Percentiles rank a stretch among this genome's conserved stretches.
These are phyloP conservation scores for Phlogophora meticulosa DNA, from an alignment of 2,888 invertebrate species.

Conservation along the genomic window DNA sequence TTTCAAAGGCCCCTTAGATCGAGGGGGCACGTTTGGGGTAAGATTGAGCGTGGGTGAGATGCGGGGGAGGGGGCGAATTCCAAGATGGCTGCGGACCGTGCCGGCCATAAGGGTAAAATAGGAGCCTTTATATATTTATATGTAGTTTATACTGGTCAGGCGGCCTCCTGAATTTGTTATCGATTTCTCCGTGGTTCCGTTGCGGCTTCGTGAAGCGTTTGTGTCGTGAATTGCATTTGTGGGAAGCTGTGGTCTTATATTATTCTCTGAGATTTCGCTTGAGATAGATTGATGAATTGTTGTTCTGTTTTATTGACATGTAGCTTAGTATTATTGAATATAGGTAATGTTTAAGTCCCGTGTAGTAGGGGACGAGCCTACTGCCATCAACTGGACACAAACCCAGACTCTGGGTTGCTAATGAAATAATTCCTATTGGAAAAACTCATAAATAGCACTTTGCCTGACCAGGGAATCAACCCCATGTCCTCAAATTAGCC, in stretches of 20 bases:
- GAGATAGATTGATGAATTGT: constrained; percentile 4
- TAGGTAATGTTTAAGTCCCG: background rate
- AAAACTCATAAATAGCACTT: no score
- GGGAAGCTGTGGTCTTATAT: constrained; percentile 21
- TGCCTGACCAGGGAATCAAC: no score
- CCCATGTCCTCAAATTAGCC: no score
- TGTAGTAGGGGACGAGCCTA: no score
- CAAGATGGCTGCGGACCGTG: constrained; percentile 90
- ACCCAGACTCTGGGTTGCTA: no score
- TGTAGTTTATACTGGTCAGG: constrained; percentile 86
- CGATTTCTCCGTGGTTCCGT: constrained; percentile 73
- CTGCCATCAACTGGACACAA: no score
- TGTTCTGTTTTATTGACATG: background rate
- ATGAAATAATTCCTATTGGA: no score
- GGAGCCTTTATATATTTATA: constrained; percentile 85
- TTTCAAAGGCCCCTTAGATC: constrained; percentile 89
- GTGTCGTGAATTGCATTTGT: constrained; percentile 24
- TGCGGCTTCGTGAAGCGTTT: constrained; percentile 33
- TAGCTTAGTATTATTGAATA: background rate
- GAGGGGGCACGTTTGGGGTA: constrained; percentile 89
- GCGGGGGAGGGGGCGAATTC: constrained; percentile 80
- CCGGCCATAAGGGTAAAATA: constrained; percentile 91
- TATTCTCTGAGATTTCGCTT: constrained; percentile 15
- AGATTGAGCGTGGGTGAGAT: constrained; percentile 87
- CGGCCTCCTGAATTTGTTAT: constrained; percentile 74